A percentile compares a stretch with the other conserved stretches of the same genome.
phyloP scores from a whole-genome alignment of 1,140 invertebrate genomes.

The Saccostrea echinata region DNA sequence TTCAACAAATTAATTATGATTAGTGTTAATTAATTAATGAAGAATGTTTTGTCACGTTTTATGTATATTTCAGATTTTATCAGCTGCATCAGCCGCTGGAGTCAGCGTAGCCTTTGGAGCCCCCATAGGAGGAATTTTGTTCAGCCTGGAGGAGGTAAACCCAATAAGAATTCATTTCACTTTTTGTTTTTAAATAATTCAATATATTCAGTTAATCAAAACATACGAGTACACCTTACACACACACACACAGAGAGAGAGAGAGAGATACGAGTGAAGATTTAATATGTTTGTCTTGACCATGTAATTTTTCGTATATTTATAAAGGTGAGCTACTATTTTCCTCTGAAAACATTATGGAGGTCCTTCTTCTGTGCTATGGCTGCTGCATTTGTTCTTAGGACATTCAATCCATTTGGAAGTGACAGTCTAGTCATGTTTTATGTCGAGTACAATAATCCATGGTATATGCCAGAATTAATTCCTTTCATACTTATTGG shows the following conservation, averaged over 20 bases:
- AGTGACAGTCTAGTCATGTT: conserved; percentile 99
- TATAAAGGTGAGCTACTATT: conserved; percentile 97
- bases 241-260: no score
- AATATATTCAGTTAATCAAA: no score
- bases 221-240: no score
- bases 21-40: no score
- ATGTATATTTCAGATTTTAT: conserved; percentile 87
- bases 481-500: conserved; percentile 97
- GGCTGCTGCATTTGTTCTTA: conserved; percentile 97
- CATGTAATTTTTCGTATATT: background rate
- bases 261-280: no score
- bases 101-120: conserved; percentile 99
- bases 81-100: conserved; percentile 98
- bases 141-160: conserved; percentile 96
- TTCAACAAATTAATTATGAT: no score
- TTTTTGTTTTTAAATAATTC: no score
- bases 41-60: no score
- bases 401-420: conserved; percentile 99
- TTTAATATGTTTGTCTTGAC: no score
- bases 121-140: conserved; percentile 87
- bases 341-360: conserved; percentile 99
- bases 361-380: conserved; percentile 99
- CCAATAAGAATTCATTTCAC: no score
- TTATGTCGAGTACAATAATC: conserved; percentile 99
- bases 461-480: conserved; percentile 99